Conservation (phyloP, 2,113 vertebrate species). For the Laterallus jamaicensis region DNA sequence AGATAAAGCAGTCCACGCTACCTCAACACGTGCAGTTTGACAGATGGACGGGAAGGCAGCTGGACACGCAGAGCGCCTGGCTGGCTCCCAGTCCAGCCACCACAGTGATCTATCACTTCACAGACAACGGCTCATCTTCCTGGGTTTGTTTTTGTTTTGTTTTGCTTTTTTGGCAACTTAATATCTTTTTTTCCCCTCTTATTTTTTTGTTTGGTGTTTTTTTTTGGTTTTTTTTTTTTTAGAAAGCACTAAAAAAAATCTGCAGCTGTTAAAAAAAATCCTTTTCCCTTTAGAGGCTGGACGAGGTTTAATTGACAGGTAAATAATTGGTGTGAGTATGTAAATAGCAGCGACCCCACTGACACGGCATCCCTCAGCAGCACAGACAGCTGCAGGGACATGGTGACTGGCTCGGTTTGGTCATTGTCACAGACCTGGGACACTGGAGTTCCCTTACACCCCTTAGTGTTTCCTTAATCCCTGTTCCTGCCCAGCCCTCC, state of each 20-base stretch:
- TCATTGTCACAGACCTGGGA: slow-evolving; percentile 9
- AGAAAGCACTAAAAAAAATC: slow-evolving; percentile 71
- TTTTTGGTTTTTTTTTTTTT: slow-evolving; percentile 3
- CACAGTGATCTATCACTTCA: background rate
- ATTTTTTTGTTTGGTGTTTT: background rate
- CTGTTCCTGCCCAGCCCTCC: background rate
- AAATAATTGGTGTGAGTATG: slow-evolving; percentile 19
- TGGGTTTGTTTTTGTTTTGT: background rate
- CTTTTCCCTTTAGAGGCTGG: slow-evolving; percentile 46
- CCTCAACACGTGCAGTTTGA: background rate
- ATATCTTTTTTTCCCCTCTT: background rate
- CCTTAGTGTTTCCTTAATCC: background rate
- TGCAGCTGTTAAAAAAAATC: slow-evolving; percentile 66
- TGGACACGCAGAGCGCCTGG: background rate
- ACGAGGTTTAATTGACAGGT: slow-evolving; percentile 63
- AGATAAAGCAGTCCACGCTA: background rate
- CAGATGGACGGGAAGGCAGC: slow-evolving; percentile 16
- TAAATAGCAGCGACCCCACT: slow-evolving; percentile 60
- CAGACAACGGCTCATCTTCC: slow-evolving; percentile 23
- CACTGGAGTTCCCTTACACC: background rate
- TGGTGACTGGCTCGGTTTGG: background rate
- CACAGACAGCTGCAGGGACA: background rate
- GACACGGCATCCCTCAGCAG: background rate
- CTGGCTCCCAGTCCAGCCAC: background rate
- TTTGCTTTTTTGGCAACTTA: slow-evolving; percentile 49